Conservation (phyloP, 2,113 vertebrate species). For the Laterallus jamaicensis region DNA sequence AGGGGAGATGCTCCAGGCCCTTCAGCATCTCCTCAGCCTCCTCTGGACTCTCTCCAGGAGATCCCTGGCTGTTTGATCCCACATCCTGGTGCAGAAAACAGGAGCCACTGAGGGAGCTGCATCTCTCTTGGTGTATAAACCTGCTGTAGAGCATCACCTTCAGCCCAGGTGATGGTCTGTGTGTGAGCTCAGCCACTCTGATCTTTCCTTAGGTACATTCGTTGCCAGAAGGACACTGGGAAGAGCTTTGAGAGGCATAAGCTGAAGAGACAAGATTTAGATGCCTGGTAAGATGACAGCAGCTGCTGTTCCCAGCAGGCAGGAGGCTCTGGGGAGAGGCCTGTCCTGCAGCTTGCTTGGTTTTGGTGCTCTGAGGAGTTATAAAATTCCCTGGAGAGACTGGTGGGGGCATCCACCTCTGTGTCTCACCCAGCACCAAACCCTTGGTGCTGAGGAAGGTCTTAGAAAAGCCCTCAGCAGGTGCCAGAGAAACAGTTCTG, state of each 20-base stretch:
- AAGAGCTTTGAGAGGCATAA: constrained; percentile 94
- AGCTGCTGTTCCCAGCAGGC: neutral
- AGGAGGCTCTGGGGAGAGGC: neutral
- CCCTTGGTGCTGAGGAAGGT: neutral
- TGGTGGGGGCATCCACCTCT: neutral
- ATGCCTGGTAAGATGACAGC: constrained; percentile 85
- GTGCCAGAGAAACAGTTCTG: neutral
- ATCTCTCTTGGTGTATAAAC: no score
- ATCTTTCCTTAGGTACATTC: constrained; percentile 86
- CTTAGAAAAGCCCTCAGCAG: neutral
- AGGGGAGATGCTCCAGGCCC: no score
- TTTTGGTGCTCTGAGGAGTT: neutral
- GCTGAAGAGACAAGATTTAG: constrained; percentile 90
- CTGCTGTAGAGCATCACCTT: neutral
- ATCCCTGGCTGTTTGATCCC: no score
- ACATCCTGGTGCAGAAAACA: no score
- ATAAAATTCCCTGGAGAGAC: neutral
- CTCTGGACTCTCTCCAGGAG: no score
- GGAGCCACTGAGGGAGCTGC: no score
- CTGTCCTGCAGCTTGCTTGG: fast-evolving
- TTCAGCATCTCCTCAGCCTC: no score
- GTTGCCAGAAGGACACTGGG: constrained; percentile 92
- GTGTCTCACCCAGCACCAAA: fast-evolving
- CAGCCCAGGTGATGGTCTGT: fast-evolving
- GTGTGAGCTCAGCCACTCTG: neutral